Conservation (phyloP, 2,797 vertebrate species). For the Oreortyx pictus region DNA sequence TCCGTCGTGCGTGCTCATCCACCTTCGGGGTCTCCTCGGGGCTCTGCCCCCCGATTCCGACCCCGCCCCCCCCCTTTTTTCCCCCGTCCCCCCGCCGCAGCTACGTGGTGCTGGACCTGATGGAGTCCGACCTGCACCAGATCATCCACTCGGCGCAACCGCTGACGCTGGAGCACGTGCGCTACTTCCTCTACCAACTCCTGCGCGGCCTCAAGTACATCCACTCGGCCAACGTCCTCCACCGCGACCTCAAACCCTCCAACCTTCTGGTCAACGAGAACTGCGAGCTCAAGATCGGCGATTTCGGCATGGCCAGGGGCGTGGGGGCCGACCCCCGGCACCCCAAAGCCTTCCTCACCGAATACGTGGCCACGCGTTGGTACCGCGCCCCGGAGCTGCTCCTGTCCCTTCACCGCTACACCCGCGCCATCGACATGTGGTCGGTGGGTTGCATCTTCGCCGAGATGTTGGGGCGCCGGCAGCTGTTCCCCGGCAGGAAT, state of each 20-base stretch:
- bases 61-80: too few species aligned
- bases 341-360: slow-evolving; percentile 89
- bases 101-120: slow-evolving; percentile 96
- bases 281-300: slow-evolving; percentile 97
- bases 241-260: slow-evolving; percentile 94
- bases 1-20: too few species aligned
- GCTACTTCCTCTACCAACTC: slow-evolving; percentile 97
- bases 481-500: slow-evolving; percentile 93
- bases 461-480: slow-evolving; percentile 92
- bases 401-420: not conserved
- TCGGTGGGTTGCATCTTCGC: slow-evolving; percentile 95
- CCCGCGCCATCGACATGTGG: slow-evolving; percentile 89
- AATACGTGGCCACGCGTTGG: slow-evolving; percentile 95
- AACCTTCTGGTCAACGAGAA: slow-evolving; percentile 97
- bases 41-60: too few species aligned
- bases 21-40: too few species aligned
- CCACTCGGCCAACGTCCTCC: slow-evolving; percentile 94
- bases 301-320: slow-evolving; percentile 93
- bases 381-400: slow-evolving; percentile 93
- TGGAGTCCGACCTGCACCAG: slow-evolving; percentile 97
- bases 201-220: slow-evolving; percentile 95
- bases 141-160: slow-evolving; percentile 90
- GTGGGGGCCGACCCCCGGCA: slow-evolving; percentile 91
- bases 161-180: slow-evolving; percentile 92
- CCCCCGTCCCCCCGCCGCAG: slow-evolving; percentile 66